Percentiles rank a stretch among this genome's conserved stretches.
Conservation (phyloP, 1,140 invertebrate genomes). For the Drosophila nikananu region DNA sequence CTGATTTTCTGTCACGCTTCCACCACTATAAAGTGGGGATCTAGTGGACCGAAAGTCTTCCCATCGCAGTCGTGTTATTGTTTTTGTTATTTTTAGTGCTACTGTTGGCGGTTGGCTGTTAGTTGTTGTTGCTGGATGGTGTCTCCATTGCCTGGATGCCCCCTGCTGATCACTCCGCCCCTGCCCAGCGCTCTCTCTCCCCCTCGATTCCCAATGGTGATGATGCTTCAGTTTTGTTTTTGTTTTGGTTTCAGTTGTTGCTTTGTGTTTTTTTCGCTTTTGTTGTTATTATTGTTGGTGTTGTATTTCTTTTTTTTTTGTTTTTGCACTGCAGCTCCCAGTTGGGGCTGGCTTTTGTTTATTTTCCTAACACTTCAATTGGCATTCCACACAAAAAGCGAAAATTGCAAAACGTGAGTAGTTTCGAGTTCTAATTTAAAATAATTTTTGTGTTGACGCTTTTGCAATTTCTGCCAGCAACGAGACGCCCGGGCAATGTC, state of each 20-base stretch:
- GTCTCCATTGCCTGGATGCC: conserved; percentile 35
- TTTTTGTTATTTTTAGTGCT: conserved; percentile 81
- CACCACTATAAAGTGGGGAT: conserved; percentile 33
- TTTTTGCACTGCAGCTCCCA: conserved; percentile 65
- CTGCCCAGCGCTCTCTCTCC: conserved; percentile 3
- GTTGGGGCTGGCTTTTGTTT: conserved; percentile 71
- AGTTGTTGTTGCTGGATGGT: conserved; percentile 43
- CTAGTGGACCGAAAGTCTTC: conserved; percentile 35
- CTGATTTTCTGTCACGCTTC: conserved; percentile 34
- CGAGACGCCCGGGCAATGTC: conserved; percentile 62
- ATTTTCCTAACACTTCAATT: conserved; percentile 84
- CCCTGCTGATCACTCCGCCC: conserved; percentile 30
- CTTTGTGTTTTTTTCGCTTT: conserved; percentile 15
- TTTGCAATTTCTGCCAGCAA: conserved; percentile 74
- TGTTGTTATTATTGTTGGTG: background rate
- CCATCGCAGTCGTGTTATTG: conserved; percentile 74
- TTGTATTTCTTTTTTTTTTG: conserved; percentile 16
- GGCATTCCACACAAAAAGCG: conserved; percentile 82
- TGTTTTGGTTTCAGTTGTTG: conserved; percentile 41
- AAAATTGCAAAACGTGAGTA: conserved; percentile 84
- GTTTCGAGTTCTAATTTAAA: conserved; percentile 84
- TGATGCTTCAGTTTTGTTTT: conserved; percentile 79
- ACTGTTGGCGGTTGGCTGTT: conserved; percentile 62
- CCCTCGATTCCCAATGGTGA: conserved; percentile 56
- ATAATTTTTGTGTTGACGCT: conserved; percentile 84